Evolutionary conservation across 2,113 vertebrate genomes (phyloP), one percentile per base, ranked within the genome.

Genomic region (Mixornis gularis): DNA sequence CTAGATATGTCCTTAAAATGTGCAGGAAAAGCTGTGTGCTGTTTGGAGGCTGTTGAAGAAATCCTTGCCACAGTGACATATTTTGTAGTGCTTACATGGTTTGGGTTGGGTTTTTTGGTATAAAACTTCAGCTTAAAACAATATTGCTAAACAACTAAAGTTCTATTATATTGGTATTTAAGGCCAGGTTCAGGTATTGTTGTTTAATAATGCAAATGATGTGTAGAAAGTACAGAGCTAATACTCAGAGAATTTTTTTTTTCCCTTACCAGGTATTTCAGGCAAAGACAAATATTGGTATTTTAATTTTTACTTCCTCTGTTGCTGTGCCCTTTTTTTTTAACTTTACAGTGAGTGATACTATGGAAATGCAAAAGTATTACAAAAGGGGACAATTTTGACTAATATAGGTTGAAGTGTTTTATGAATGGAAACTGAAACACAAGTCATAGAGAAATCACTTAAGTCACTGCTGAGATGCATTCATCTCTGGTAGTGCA

Each of bases 381-480:
- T 93, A 43, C 29, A 85, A 44, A 19, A 17, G 15, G 22, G 2
- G 58, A 79, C 41, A 25, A 24, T 60, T 65, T 64, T 85, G 30
- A 60, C 32, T 79, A 44, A 79, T 59, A 52, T 13, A 68, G 2
- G 5, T 34, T 92, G 56, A 95, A 86, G 26, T 77, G 36, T 63
- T 69, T 94, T 88, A 74, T 84, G 72, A 94, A 90, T 74, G 59
- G 53, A 86, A 95, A 58, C 60, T 64, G 34, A 85, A 90, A 84
- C 36, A 80, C 12, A 79, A 81, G 13, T 30, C 74, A 21, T 64
- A 60, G 49, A 73, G 30, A 64, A 88, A 88, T 84, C n/a, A 80
- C 56, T 84, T 34, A 82, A 86, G 72, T 86, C 69, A 58, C 25
- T 80, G 56, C 52, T 74, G 58, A 92, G 69, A 58, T 84, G 69